Evolutionary conservation across 2,113 vertebrate genomes (phyloP).

Genomic region (Psettodes erumei): DNA sequence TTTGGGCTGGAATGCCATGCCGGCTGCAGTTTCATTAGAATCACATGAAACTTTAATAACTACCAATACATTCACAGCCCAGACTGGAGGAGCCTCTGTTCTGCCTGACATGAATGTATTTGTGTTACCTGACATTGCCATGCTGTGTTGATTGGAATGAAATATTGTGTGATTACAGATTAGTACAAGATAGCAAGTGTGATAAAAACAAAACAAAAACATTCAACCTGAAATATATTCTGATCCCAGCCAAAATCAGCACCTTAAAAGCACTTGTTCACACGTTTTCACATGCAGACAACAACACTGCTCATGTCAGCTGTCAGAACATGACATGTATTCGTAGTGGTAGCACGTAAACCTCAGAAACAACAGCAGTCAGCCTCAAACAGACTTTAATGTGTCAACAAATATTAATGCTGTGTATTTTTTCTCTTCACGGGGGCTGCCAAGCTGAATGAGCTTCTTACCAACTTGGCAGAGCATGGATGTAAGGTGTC

Average conservation of each 20-base stretch:
- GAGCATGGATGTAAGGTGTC: constrained; percentile 10
- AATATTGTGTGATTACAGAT: constrained; percentile 19
- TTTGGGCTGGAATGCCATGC: constrained; percentile 31
- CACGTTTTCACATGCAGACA: constrained; percentile 23
- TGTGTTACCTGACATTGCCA: constrained; percentile 23
- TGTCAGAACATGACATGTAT: constrained; percentile 39
- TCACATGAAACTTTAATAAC: constrained; percentile 62
- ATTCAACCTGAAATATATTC: constrained; percentile 2
- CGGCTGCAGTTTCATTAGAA: constrained; percentile 47
- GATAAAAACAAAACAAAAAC: neutral
- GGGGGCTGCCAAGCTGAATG: constrained; percentile 46
- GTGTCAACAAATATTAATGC: constrained; percentile 51
- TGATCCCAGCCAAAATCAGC: constrained; percentile 20
- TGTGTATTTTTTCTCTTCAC: constrained; percentile 32
- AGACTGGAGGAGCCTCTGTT: constrained; percentile 10
- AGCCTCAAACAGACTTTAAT: constrained; percentile 44
- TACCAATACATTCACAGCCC: constrained; percentile 15
- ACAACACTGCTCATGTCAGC: constrained; percentile 45
- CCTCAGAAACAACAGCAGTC: constrained; percentile 49
- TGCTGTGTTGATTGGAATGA: constrained; percentile 15
- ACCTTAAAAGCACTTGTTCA: constrained; percentile 43
- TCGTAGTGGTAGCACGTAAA: constrained; percentile 17
- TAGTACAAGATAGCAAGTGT: neutral
- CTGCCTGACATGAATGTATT: constrained; percentile 1
- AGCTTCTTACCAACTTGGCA: constrained; percentile 8